phyloP scores from a whole-genome alignment of 2,888 invertebrate species.

The Dichetophora obliterata region DNA sequence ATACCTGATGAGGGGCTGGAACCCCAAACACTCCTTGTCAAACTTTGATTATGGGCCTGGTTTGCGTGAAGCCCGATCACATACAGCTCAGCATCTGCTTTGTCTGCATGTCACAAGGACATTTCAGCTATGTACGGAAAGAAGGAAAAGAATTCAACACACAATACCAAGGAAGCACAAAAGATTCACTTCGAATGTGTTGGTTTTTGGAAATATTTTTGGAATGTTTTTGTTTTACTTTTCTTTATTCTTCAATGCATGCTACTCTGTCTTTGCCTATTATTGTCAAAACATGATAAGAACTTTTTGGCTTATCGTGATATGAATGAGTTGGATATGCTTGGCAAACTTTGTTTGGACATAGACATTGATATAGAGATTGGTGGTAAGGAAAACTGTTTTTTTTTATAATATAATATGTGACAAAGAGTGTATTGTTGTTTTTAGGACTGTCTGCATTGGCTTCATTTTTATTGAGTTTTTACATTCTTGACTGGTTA shows the following conservation, averaged over 20 bases:
- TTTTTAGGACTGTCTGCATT: not conserved
- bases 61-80: no score
- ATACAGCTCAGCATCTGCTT: conserved; percentile 1
- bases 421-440: not conserved
- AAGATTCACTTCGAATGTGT: not conserved
- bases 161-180: not conserved
- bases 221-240: not conserved
- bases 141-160: conserved; percentile 8
- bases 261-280: not conserved
- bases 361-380: no score
- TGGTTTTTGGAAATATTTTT: not conserved
- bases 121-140: conserved; percentile 7
- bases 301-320: not conserved
- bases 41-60: no score
- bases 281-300: conserved; percentile 19
- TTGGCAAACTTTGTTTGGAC: no score
- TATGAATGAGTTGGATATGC: no score
- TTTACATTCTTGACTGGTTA: no score
- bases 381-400: no score
- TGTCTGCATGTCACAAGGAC: conserved; percentile 11
- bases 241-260: not conserved
- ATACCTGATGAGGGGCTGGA: no score
- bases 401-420: no score
- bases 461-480: no score
- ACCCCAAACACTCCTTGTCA: no score